A percentile compares a stretch with the other conserved stretches of the same genome.
These are phyloP conservation scores for Thymelicus acteon DNA, from an alignment of 2,888 invertebrate genomes.

Conservation along the genomic window DNA sequence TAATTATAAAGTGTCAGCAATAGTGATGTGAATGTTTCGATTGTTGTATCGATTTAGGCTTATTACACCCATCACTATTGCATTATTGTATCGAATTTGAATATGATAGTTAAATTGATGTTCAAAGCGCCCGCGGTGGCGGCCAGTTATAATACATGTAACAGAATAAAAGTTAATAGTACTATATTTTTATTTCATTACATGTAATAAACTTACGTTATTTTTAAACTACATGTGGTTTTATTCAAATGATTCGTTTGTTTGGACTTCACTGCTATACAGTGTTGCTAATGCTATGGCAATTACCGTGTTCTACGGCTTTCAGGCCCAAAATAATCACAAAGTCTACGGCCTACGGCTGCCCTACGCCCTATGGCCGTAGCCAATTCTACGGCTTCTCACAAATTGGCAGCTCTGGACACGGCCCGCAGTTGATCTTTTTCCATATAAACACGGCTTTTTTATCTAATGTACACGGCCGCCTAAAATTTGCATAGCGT, in stretches of 20 bases:
- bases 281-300: no score
- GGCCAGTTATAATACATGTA: conserved; percentile 65
- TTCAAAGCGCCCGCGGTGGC: conserved; percentile 49
- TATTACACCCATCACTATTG: conserved; percentile 41
- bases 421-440: no score
- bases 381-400: no score
- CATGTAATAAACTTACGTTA: conserved; percentile 85
- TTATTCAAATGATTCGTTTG: conserved; percentile 49
- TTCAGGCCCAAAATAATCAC: no score
- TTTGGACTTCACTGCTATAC: background rate
- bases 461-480: no score
- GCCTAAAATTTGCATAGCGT: no score
- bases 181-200: conserved; percentile 80
- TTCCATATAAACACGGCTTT: no score
- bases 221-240: conserved; percentile 78
- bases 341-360: no score
- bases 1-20: conserved; percentile 51
- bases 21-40: conserved; percentile 52
- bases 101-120: conserved; percentile 50
- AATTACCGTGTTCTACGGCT: no score
- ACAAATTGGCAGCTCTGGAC: no score
- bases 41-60: background rate
- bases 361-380: no score
- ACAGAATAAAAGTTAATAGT: conserved; percentile 75
- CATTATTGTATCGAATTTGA: conserved; percentile 31